These are phyloP conservation scores for Cinclus mexicanus DNA, from an alignment of 2,113 vertebrate genomes.

Conservation along the genomic window DNA sequence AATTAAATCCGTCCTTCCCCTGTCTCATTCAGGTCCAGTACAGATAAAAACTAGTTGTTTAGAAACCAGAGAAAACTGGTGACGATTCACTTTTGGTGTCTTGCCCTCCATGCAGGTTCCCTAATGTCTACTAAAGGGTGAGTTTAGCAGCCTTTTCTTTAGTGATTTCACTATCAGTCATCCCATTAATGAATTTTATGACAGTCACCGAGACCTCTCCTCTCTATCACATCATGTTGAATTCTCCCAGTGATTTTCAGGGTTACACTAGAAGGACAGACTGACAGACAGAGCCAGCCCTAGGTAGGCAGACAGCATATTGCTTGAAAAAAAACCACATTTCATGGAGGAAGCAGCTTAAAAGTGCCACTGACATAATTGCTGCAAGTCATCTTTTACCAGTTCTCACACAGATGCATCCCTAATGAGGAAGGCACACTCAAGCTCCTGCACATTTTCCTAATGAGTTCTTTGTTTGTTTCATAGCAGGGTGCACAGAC, in stretches of 20 bases:
- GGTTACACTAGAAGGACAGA: not conserved
- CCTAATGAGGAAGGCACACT: not conserved
- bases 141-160: conserved; percentile 31
- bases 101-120: not conserved
- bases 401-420: not conserved
- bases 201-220: not conserved
- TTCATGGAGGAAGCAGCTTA: not conserved
- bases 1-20: conserved; percentile 37
- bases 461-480: not conserved
- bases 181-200: not conserved
- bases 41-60: conserved; percentile 27
- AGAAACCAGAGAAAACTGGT: not conserved
- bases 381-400: not conserved
- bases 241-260: not conserved
- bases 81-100: not conserved
- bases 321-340: not conserved
- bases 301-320: not conserved
- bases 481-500: not conserved
- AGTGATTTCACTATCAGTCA: conserved; percentile 33
- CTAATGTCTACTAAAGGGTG: conserved; percentile 13
- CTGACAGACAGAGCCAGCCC: not conserved
- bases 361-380: not conserved
- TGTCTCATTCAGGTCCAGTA: not conserved
- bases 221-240: not conserved
- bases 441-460: not conserved